Percentiles rank a stretch among this genome's conserved stretches.
These are phyloP conservation scores for Hetaerina titia DNA, from an alignment of 2,888 invertebrate species.

Conservation along the genomic window DNA sequence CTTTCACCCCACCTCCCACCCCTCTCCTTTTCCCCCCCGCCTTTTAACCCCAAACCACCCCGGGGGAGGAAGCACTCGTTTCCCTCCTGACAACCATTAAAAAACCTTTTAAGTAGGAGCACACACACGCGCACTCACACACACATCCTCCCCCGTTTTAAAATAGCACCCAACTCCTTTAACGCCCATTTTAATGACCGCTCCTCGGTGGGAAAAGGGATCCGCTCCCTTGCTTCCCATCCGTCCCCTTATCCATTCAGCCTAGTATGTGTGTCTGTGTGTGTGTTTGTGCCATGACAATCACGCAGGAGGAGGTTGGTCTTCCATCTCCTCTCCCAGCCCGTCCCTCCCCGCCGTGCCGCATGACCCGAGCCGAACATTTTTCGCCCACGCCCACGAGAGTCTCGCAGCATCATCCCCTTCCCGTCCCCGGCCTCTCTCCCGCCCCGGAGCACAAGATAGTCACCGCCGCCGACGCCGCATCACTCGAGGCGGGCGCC, in stretches of 20 bases:
- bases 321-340: neutral
- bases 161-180: constrained; percentile 61
- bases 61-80: neutral
- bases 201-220: constrained; percentile 32
- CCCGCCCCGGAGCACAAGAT: neutral
- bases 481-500: neutral
- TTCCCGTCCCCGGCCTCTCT: neutral
- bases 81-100: constrained; percentile 61
- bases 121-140: neutral
- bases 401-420: neutral
- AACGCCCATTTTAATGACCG: constrained; percentile 62
- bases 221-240: neutral
- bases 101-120: constrained; percentile 39
- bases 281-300: constrained; percentile 47
- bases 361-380: constrained; percentile 49
- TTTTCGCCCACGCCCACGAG: constrained; percentile 51
- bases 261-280: neutral
- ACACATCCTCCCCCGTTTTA: constrained; percentile 42
- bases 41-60: neutral
- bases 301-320: neutral
- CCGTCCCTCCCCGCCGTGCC: neutral
- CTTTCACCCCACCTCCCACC: neutral
- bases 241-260: neutral
- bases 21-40: neutral
- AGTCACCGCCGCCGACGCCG: neutral